Base-by-base conservation (phyloP, 2,888 invertebrate species). In the Carabus problematicus region DNA sequence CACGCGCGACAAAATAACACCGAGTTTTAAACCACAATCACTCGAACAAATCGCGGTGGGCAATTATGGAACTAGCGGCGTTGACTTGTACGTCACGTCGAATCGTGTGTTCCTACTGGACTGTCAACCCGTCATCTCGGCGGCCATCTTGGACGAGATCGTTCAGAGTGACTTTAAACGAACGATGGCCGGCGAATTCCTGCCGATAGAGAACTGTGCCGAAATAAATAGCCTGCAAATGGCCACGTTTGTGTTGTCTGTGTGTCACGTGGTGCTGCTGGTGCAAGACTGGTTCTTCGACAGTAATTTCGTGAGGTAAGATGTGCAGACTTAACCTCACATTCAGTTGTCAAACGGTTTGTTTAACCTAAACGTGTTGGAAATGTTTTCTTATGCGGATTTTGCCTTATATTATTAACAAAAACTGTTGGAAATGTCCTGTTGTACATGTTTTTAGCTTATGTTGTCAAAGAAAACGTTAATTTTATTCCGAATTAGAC, bases 231-330 rank as follows among this genome's bases (percentile, higher is more conserved):
- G 92, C 43, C 82, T 97, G 52, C 93, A 95, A 79, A 84, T 93
- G 70, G 87, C 93, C 11, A 89, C 95, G 0, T 94, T 94, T 78
- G 80, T 97, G 62, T 88, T 96, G 84, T 92, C 94, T 1, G 91
- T 97, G 43, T 97, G 97, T 76, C 96, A 98, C 80, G 89, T 96
- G 1, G 85, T 98, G 7, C 85, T 98, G 68, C 87, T 96, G 42
- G 91, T 94, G 0, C 92, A 96, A 77, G 97, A 97, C 79, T 95
- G 93, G 89, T 93, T 93, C 77, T 86, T 91, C 2, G 95, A 95
- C 81, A 89, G 93, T 69, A 94, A 93, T 80, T 85, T 92, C 76
- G 79, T 92, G 71, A 91, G 94, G 88, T 89, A 80, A 72, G 62
- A 63, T 49, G 67, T 49, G 39, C n/a, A n/a, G n/a, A n/a, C n/a